Base-by-base conservation (phyloP, 2,888 invertebrate genomes). In the Callosobruchus maculatus region DNA sequence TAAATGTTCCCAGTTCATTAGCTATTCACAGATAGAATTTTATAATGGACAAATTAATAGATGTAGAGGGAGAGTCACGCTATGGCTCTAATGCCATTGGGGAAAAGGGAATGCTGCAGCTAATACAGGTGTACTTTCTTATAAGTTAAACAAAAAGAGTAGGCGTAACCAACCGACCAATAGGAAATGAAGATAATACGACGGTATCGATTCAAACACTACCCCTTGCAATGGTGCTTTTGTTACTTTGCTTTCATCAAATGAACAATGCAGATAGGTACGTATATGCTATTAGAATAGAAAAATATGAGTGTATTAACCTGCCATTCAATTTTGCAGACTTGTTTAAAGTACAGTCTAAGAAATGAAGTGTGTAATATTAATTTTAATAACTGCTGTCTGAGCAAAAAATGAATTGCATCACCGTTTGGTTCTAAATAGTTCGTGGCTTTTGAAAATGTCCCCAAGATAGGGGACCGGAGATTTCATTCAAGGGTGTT, bases 31-130 rank as follows among this genome's bases (percentile, higher is more conserved):
- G 68, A 68, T 68, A 68, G 68, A 68, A 68, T 68, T 68, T 68
- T 68, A 21, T 68, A 68, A 68, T 68, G 68, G 68, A 68, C 22
- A 68, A 68, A 68, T 68, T 68, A 68, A 68, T 68, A 68, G 68
- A 68, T 68, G 20, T 49, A 13, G 49, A 49, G 49, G 49, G 49
- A 49, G 49, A 49, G 49, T 49, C 49, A 49, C 49, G 49, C 49
- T 49, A 49, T 1, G 49, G 49, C 49, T 49, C 13, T 18, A 0
- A 3, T 18, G 49, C 49, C 13, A 49, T 49, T 49, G 49, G 49
- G 49, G 49, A 49, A n/a, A 49, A 49, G 49, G 49, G 13, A 49
- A 49, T 49, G 49, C 13, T 13, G 49, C 13, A 49, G 18, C 49
- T 49, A 49, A 49, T 49, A 49, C 49, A 49, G 49, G 49, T 49